Percentiles rank a stretch among this genome's conserved stretches.
phyloP scores from a whole-genome alignment of 1,140 invertebrate genomes.

The Platorchestia sp. region DNA sequence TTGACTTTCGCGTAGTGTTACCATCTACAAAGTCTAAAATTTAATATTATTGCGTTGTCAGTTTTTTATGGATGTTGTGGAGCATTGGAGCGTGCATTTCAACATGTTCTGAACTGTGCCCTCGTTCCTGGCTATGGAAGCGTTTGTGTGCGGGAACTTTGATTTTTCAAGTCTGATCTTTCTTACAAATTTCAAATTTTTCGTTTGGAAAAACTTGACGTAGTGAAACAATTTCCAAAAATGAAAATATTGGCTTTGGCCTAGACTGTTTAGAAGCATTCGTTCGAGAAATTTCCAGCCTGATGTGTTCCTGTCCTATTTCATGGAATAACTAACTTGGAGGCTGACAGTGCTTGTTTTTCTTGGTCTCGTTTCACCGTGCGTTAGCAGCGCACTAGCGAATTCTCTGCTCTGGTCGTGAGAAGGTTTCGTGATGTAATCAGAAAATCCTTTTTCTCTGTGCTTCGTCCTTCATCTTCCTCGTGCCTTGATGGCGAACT shows the following conservation, averaged over 20 bases:
- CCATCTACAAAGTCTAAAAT: background rate
- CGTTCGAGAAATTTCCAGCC: background rate
- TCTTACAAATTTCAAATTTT: no score
- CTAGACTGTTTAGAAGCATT: background rate
- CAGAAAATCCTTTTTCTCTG: background rate
- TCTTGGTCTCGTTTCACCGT: background rate
- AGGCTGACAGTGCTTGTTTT: background rate
- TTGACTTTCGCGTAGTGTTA: background rate
- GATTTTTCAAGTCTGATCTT: background rate
- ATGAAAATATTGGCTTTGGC: no score
- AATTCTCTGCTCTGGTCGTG: background rate
- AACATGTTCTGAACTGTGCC: no score
- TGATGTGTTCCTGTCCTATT: background rate
- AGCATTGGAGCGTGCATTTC: no score
- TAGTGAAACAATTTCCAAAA: no score
- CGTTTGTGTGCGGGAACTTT: background rate
- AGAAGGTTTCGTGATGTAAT: background rate
- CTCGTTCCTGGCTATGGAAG: background rate
- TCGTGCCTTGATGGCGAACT: background rate
- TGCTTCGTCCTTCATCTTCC: background rate
- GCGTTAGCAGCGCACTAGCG: background rate
- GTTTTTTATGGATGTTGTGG: background rate
- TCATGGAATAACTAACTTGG: background rate
- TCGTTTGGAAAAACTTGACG: no score
- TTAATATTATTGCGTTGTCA: background rate